Evolutionary conservation across 2,888 invertebrate genomes (phyloP).

Genomic region (Mimachlamys varia): DNA sequence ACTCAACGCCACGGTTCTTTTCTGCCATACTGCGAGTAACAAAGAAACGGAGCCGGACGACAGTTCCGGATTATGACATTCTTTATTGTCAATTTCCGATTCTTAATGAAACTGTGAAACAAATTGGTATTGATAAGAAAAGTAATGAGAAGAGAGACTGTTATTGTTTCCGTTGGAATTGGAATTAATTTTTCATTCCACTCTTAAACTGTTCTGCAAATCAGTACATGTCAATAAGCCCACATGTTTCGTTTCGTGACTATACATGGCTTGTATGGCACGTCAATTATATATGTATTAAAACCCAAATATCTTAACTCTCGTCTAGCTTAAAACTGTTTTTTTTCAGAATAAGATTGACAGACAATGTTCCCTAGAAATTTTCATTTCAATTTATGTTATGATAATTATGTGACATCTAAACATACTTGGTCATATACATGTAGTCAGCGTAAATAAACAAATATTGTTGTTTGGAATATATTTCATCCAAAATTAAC

Average conservation of each 20-base stretch:
- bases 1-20: not conserved
- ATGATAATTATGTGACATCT: not conserved
- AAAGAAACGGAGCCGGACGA: not conserved
- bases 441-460: not conserved
- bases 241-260: not conserved
- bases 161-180: not conserved
- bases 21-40: not conserved
- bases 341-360: not conserved
- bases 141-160: not conserved
- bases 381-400: not conserved
- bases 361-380: not conserved
- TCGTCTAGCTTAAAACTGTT: not conserved
- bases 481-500: not conserved
- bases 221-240: not conserved
- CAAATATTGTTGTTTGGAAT: not conserved
- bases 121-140: conserved; percentile 9
- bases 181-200: not conserved
- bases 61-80: not conserved
- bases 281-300: not conserved
- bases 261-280: not conserved
- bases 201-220: not conserved
- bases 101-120: not conserved
- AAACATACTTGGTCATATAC: not conserved
- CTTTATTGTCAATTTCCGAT: not conserved
- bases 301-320: not conserved